Evolutionary conservation across 2,797 vertebrate species (phyloP).

Genomic region (Antennarius maculatus): DNA sequence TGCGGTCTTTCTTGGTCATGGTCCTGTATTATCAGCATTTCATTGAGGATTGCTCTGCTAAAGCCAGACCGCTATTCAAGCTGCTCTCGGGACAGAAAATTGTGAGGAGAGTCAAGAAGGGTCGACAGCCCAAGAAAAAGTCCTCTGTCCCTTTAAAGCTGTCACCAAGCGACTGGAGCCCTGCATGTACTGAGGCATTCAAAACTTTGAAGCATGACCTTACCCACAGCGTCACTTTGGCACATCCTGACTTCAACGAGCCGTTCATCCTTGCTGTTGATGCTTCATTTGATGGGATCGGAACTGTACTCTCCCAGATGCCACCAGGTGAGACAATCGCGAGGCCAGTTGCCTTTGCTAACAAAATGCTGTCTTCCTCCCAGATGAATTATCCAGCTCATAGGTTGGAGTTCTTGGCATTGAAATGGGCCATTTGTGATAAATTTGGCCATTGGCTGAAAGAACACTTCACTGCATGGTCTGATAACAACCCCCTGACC

Average conservation of each 20-base stretch:
- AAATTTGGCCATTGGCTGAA: conserved; percentile 37
- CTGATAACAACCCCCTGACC: conserved; percentile 5
- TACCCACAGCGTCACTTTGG: conserved; percentile 1
- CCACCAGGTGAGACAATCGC: not conserved
- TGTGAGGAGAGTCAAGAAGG: too few relatives aligned
- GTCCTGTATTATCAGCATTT: too few relatives aligned
- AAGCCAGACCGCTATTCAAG: too few relatives aligned
- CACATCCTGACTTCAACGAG: conserved; percentile 16
- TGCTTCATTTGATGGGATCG: conserved; percentile 21
- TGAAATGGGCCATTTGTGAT: conserved; percentile 7
- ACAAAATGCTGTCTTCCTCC: not conserved
- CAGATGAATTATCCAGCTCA: conserved; percentile 30
- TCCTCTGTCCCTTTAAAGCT: not conserved
- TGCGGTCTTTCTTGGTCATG: too few relatives aligned
- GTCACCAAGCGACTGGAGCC: conserved; percentile 14
- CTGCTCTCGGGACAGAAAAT: too few relatives aligned
- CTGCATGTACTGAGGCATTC: conserved; percentile 4
- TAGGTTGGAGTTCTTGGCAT: not conserved
- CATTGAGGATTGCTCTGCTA: too few relatives aligned
- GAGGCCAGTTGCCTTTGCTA: conserved; percentile 13
- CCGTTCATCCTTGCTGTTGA: conserved; percentile 23
- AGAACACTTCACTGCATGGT: conserved; percentile 18
- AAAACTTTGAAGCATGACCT: conserved; percentile 2
- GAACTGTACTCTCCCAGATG: not conserved
- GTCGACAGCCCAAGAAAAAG: too few relatives aligned